Base-by-base conservation (phyloP, 2,888 invertebrate species). In the Oeneis ivallda region DNA sequence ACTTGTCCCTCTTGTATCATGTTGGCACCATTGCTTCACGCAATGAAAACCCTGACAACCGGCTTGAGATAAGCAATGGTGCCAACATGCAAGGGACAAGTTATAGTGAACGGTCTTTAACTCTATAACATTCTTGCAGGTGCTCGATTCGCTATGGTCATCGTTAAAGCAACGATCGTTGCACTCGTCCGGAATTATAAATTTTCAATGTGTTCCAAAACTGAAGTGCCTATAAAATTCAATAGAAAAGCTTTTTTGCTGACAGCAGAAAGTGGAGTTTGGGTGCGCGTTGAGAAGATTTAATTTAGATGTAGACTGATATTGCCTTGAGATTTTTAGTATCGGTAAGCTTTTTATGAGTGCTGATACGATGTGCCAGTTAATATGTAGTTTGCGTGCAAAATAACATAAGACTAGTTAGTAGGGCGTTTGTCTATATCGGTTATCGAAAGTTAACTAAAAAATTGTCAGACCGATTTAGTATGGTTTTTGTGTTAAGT, bases 151-250 rank as follows among this genome's bases (percentile, higher is more conserved):
- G 67, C 74, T 0, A 71, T 74, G 71, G 60, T 73, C 8, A 71
- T 73, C 1, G 69, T 71, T 9, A 75, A 74, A 62, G 59, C 74
- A 34, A 71, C 74, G 9, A 71, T 75, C 69, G 69, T 72, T 11
- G 54, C 70, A 3, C 62, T 75, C 17, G 32, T 75, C 26, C 65
- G 69, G 58, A 75, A 74, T 53, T 75, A 71, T 52, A 73, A 72
- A 59, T 72, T 75, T 64, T 63, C 70, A 9, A 45, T 62, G 4
- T 72, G 73, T 49, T 8, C 67, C 15, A 72, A 71, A 69, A 75
- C 75, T 0, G 67, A 71, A 56, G 62, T 70, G 61, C 73, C 74
- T 3, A 59, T 75, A 37, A 59, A 19, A 43, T 64, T 70, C 15
- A 58, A 68, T 37, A 75, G 67, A 57, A 62, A 47, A 5, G 49